These are phyloP conservation scores for Catocala sponsa DNA, from an alignment of 2,888 invertebrate genomes.

Conservation along the genomic window DNA sequence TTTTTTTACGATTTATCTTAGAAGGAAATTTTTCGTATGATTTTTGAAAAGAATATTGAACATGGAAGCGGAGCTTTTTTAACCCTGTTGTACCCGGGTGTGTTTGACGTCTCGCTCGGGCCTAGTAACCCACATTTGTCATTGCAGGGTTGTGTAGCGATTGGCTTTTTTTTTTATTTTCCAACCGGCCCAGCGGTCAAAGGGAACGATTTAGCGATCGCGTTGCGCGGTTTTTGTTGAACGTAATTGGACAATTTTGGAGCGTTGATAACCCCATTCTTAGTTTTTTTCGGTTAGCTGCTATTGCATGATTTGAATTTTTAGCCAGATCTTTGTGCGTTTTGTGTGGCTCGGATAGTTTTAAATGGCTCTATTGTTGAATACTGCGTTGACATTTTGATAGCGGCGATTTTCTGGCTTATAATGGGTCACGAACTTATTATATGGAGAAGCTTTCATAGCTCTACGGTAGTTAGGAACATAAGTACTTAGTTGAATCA, in stretches of 20 bases:
- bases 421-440: too few relatives aligned
- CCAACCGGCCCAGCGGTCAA: conserved; percentile 37
- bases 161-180: conserved; percentile 34
- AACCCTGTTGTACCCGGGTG: conserved; percentile 50
- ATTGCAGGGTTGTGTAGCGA: conserved; percentile 46
- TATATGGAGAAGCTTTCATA: too few relatives aligned
- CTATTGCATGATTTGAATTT: conserved; percentile 22
- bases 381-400: conserved; percentile 7
- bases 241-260: conserved; percentile 46
- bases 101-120: conserved; percentile 58
- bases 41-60: conserved; percentile 21
- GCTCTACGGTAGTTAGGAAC: too few relatives aligned
- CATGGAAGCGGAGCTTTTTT: conserved; percentile 49
- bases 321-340: not conserved
- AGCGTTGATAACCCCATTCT: conserved; percentile 27
- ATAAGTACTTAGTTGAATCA: too few relatives aligned
- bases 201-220: conserved; percentile 37
- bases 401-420: conserved; percentile 6
- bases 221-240: conserved; percentile 36
- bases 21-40: conserved; percentile 11
- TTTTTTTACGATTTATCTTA: conserved; percentile 32
- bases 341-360: not conserved
- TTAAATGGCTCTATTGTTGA: conserved; percentile 5
- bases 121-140: conserved; percentile 66
- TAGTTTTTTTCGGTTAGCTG: conserved; percentile 6